Evolutionary conservation across 2,797 vertebrate genomes (phyloP).

Genomic region (Myripristis murdjan): DNA sequence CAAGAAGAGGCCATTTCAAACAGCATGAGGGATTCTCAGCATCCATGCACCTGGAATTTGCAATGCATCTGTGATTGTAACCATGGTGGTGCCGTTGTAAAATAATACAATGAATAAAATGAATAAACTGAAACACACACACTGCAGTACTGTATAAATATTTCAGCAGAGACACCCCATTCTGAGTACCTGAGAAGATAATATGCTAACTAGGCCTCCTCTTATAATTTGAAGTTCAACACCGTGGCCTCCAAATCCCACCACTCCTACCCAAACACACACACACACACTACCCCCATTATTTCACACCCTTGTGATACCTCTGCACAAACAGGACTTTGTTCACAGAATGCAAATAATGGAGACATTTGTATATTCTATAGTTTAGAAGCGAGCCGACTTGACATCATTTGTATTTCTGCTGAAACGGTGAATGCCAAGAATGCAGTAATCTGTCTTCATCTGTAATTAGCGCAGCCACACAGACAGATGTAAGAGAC

Average conservation of each 20-base stretch:
- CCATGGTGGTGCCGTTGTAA: not conserved
- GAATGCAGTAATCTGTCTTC: conserved; percentile 65
- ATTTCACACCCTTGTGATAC: conserved; percentile 27
- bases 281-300: not conserved
- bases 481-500: conserved; percentile 34
- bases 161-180: not conserved
- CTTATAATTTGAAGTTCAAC: not conserved
- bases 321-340: conserved; percentile 25
- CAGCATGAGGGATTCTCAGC: not conserved
- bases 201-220: too few relatives aligned
- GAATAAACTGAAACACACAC: not conserved
- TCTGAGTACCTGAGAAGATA: not conserved
- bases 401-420: conserved; percentile 67
- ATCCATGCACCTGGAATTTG: not conserved
- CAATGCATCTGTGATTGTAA: not conserved
- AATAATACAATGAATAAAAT: not conserved
- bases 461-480: conserved; percentile 60
- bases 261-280: too few relatives aligned
- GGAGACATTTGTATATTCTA: conserved; percentile 43
- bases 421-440: conserved; percentile 66
- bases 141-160: not conserved
- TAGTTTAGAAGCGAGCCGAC: conserved; percentile 43
- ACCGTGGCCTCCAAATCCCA: not conserved
- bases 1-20: not conserved
- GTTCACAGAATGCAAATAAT: conserved; percentile 48